A percentile compares a stretch with the other conserved stretches of the same genome.
These are phyloP conservation scores for Larimichthys polyactis DNA, from an alignment of 2,113 vertebrate species.

Conservation along the genomic window DNA sequence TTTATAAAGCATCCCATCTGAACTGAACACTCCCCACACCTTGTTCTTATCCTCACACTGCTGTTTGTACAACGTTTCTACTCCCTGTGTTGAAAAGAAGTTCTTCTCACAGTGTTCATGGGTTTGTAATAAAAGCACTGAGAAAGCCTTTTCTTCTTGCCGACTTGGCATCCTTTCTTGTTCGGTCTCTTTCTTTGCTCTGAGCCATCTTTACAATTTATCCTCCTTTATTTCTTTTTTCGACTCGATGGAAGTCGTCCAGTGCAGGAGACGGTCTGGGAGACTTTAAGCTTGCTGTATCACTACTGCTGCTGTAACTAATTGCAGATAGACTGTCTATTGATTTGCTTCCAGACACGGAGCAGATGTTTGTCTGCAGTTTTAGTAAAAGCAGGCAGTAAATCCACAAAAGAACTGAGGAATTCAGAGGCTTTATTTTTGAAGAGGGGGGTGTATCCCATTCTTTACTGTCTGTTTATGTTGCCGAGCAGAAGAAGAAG, in stretches of 20 bases:
- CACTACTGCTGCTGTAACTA: slow-evolving; percentile 45
- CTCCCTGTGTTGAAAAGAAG: not conserved
- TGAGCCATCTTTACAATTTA: not conserved
- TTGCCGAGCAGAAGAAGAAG: slow-evolving; percentile 3
- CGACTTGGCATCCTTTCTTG: not conserved
- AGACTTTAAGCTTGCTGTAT: not conserved
- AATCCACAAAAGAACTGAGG: slow-evolving; percentile 28
- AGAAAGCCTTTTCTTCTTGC: not conserved
- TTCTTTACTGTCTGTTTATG: not conserved
- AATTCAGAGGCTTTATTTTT: slow-evolving; percentile 16
- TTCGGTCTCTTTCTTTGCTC: not conserved
- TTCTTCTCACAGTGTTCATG: not conserved
- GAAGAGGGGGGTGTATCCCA: not conserved
- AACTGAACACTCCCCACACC: not conserved
- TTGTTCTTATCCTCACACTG: not conserved
- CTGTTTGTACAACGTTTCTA: not conserved
- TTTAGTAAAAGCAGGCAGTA: slow-evolving; percentile 29
- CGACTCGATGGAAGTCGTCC: slow-evolving; percentile 21
- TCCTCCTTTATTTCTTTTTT: not conserved
- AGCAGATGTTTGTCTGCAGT: slow-evolving; percentile 52
- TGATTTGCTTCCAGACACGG: slow-evolving; percentile 47
- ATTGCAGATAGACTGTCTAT: slow-evolving; percentile 51
- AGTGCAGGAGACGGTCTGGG: not conserved
- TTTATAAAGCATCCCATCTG: too few relatives aligned
- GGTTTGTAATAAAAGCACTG: not conserved